Evolutionary conservation across 1,140 invertebrate genomes (phyloP), one percentile per base, ranked within the genome.

Genomic region (Planococcus citri): DNA sequence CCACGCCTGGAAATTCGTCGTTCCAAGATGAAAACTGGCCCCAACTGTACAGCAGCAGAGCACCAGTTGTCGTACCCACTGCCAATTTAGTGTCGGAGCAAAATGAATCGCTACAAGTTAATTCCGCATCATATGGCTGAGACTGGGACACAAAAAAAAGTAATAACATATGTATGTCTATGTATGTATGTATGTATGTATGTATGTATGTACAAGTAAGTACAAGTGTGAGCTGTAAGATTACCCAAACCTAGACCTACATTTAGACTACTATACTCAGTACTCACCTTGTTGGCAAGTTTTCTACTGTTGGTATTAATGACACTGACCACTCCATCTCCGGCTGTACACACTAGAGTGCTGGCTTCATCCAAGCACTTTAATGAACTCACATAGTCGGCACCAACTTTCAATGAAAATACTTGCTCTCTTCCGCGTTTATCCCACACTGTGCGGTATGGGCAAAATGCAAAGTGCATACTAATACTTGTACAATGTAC

Each of bases 21-120:
- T 88, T 90, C 73, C 95, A 92, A 27, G 58, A 21, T 68, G 61
- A 64, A 84, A 94, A 97, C 78, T 95, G 88, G 71, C 89, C 89
- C 90, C 91, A 95, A 77, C 96, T 96, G 77, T 91, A 97, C 51
- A 96, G 81, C 76, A 92, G 92, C 38, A 97, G 78, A 72, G 86
- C 88, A 27, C 94, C 94, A 78, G 89, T 89, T 68, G 86, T 88
- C 27, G 87, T 86, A 21, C 90, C 89, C 70, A 87, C 87, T 24
- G 95, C 79, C 41, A 96, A 78, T 81, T 96, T 95, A 14, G 86
- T 86, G 72, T 90, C 88, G 61, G 82, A 81, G 76, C 89, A 84
- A 73, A 92, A 88, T 68, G 91, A 78, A 57, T 87, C 88, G 75
- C 92, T 79, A 73, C 87, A 88, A 8, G 85, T 91, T 25, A 92